Evolutionary conservation across 2,113 vertebrate genomes (phyloP).

Genomic region (Salvator merianae): DNA sequence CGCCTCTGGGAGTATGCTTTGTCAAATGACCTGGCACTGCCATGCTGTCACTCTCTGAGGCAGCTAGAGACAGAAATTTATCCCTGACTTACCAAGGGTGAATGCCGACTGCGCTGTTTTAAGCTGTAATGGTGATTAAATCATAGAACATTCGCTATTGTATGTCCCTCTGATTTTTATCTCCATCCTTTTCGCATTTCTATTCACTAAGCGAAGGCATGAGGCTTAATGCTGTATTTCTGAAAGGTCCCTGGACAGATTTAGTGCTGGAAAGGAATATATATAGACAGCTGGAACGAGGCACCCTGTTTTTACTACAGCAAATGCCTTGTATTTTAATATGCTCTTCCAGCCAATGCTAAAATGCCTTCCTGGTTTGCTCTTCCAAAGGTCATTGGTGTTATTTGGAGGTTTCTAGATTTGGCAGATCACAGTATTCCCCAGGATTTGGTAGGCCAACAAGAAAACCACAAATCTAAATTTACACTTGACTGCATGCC

Average conservation of each 20-base stretch:
- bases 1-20: not conserved
- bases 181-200: slow-evolving; percentile 44
- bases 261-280: slow-evolving; percentile 59
- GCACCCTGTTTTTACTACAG: slow-evolving; percentile 47
- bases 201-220: slow-evolving; percentile 45
- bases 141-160: slow-evolving; percentile 42
- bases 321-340: slow-evolving; percentile 60
- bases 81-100: slow-evolving; percentile 54
- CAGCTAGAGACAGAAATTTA: not conserved
- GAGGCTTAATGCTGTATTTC: slow-evolving; percentile 50
- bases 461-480: slow-evolving; percentile 13
- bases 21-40: slow-evolving; percentile 12
- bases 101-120: slow-evolving; percentile 60
- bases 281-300: slow-evolving; percentile 52
- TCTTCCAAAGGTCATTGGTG: slow-evolving; percentile 50
- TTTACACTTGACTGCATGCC: not conserved
- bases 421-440: slow-evolving; percentile 46
- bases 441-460: slow-evolving; percentile 31
- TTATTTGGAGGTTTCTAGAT: slow-evolving; percentile 50
- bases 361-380: slow-evolving; percentile 47
- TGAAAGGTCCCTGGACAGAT: slow-evolving; percentile 61
- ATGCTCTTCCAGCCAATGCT: slow-evolving; percentile 54
- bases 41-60: not conserved
- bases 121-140: slow-evolving; percentile 50
- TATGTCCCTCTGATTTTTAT: slow-evolving; percentile 54